Percentiles rank a stretch among this genome's conserved stretches.
These are phyloP conservation scores for Folsomia candida DNA, from an alignment of 2,888 invertebrate species.

Conservation along the genomic window DNA sequence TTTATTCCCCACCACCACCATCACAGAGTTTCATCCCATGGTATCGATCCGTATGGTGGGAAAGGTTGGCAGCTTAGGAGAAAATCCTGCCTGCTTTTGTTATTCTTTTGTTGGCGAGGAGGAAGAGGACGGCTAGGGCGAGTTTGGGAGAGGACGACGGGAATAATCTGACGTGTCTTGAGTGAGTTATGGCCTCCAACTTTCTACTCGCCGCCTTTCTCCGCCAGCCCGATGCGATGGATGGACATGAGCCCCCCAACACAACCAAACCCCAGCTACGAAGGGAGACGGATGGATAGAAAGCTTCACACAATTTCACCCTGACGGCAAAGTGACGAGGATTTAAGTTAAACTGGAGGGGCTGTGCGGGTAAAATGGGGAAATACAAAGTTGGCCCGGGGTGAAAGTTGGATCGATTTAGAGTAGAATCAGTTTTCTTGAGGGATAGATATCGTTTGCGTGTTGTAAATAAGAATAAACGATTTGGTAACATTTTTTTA, in stretches of 20 bases:
- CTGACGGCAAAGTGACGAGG: background rate
- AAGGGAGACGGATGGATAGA: slow-evolving; percentile 34
- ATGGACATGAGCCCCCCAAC: background rate
- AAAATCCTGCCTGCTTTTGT: slow-evolving; percentile 47
- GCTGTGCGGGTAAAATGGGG: background rate
- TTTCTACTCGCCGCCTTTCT: slow-evolving; percentile 19
- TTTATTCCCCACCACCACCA: no score
- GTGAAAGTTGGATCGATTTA: background rate
- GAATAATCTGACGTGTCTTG: slow-evolving; percentile 51
- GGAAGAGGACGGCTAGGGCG: slow-evolving; percentile 12
- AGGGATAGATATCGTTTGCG: no score
- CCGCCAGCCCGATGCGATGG: background rate
- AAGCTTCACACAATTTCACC: slow-evolving; percentile 18
- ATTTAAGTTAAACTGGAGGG: background rate
- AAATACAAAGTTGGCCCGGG: slow-evolving; percentile 1
- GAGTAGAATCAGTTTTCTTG: no score
- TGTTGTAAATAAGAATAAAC: no score
- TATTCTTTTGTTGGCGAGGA: slow-evolving; percentile 50
- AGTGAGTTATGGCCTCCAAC: slow-evolving; percentile 48
- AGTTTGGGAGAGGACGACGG: slow-evolving; percentile 40
- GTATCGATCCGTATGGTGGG: no score
- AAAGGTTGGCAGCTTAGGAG: slow-evolving; percentile 37
- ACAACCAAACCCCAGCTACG: slow-evolving; percentile 17
- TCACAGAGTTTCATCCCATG: no score
- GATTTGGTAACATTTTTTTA: no score